Conservation (phyloP, 2,888 invertebrate genomes). For the Andrena haemorrhoa region DNA sequence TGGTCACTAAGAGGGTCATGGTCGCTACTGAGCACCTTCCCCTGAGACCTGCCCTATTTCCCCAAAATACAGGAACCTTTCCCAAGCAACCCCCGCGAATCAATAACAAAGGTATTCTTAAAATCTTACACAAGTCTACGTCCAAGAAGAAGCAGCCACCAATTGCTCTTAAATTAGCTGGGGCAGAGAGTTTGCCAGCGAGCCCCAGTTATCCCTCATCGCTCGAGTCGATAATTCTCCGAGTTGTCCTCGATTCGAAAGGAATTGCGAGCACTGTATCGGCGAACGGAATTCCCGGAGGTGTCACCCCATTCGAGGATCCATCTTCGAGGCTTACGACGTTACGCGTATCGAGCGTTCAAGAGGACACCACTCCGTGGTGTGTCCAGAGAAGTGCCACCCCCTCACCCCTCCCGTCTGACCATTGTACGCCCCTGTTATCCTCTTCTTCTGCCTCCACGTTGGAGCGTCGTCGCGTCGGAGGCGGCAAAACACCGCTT, state of each 20-base stretch:
- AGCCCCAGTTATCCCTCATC: background rate
- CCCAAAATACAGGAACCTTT: too few relatives aligned
- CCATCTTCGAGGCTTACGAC: conserved; percentile 13
- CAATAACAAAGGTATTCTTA: too few relatives aligned
- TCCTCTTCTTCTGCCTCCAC: background rate
- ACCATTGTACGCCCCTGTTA: background rate
- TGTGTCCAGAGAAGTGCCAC: background rate
- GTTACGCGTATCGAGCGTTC: conserved; percentile 9
- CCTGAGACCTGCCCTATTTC: too few relatives aligned
- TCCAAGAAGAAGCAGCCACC: background rate
- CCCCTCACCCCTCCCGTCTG: too few relatives aligned
- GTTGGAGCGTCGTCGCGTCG: background rate
- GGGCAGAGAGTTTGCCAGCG: background rate
- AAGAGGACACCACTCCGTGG: background rate
- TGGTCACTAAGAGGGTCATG: too few relatives aligned
- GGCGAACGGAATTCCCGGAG: conserved; percentile 38
- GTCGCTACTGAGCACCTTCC: too few relatives aligned
- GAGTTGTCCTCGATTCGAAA: conserved; percentile 7
- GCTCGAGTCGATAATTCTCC: conserved; percentile 10
- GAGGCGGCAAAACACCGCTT: conserved; percentile 5
- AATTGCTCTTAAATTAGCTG: background rate
- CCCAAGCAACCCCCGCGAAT: too few relatives aligned
- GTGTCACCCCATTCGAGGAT: conserved; percentile 11
- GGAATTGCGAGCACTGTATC: conserved; percentile 1
- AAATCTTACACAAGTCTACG: too few relatives aligned